Evolutionary conservation across 2,888 invertebrate genomes (phyloP).

Genomic region (Hyposoter dolosus): DNA sequence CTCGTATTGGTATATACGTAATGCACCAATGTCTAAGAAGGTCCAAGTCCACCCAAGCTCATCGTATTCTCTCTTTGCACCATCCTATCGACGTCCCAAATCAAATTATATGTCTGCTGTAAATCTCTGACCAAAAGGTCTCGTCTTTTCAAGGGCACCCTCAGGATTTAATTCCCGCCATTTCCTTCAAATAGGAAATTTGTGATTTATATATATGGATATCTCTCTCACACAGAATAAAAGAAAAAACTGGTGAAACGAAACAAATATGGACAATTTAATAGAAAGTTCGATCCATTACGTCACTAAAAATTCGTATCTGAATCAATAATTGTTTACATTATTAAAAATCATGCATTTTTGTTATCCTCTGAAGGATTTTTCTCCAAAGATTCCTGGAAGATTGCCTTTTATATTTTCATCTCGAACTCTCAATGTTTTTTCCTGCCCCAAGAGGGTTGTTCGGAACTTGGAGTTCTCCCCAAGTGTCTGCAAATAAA

Average conservation of each 20-base stretch:
- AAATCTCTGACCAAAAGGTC: constrained; percentile 58
- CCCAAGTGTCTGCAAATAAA: constrained; percentile 19
- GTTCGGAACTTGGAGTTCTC: neutral
- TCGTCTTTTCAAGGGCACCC: constrained; percentile 49
- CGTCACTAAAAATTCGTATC: neutral
- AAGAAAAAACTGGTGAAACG: constrained; percentile 11
- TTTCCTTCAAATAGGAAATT: neutral
- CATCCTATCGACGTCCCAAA: constrained; percentile 54
- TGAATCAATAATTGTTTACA: constrained; percentile 52
- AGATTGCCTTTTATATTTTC: constrained; percentile 30
- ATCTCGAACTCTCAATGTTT: constrained; percentile 29
- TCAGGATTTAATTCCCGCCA: neutral
- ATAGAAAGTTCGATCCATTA: neutral
- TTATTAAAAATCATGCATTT: constrained; percentile 57
- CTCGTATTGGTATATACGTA: constrained; percentile 8
- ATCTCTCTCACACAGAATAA: neutral
- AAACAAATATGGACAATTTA: constrained; percentile 10
- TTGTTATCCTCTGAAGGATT: constrained; percentile 29
- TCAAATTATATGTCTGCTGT: constrained; percentile 59
- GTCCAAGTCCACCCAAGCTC: constrained; percentile 18
- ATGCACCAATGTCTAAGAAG: constrained; percentile 40
- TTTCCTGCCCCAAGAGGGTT: neutral
- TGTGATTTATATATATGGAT: neutral
- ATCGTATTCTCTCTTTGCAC: constrained; percentile 20
- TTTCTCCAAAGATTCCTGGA: constrained; percentile 13